Evolutionary conservation across 2,113 vertebrate species (phyloP).

Genomic region (Gadus macrocephalus): DNA sequence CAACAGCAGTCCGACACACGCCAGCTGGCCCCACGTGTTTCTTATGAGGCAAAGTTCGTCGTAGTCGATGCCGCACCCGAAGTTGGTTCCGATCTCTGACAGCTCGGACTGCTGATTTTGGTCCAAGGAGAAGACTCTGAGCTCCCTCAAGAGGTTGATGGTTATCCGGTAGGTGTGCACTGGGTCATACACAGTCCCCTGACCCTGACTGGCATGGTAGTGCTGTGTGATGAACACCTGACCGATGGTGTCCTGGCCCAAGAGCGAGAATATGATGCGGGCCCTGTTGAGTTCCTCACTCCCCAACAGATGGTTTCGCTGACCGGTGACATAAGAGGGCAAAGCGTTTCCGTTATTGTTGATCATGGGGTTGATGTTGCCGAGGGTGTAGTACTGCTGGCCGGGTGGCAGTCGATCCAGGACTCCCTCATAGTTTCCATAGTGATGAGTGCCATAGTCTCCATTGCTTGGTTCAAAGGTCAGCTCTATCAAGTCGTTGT

Average conservation of each 20-base stretch:
- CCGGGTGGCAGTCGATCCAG: slow-evolving; percentile 16
- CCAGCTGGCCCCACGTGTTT: slow-evolving; percentile 39
- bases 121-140: slow-evolving; percentile 44
- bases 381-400: slow-evolving; percentile 43
- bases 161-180: slow-evolving; percentile 47
- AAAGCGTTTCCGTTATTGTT: slow-evolving; percentile 2
- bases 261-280: slow-evolving; percentile 53
- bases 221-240: slow-evolving; percentile 61
- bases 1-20: slow-evolving; percentile 50
- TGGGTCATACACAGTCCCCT: slow-evolving; percentile 46
- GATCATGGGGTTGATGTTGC: slow-evolving; percentile 28
- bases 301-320: neutral
- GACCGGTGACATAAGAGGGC: slow-evolving; percentile 39
- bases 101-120: neutral
- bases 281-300: slow-evolving; percentile 40
- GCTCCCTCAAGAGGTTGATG: slow-evolving; percentile 34
- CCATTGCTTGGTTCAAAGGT: slow-evolving; percentile 42
- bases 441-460: slow-evolving; percentile 55
- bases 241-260: slow-evolving; percentile 28
- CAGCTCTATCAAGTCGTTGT: slow-evolving; percentile 30
- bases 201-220: slow-evolving; percentile 10
- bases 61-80: slow-evolving; percentile 9
- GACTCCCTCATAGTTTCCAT: slow-evolving; percentile 42
- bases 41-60: slow-evolving; percentile 21
- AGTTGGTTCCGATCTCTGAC: slow-evolving; percentile 30